These are phyloP conservation scores for Galerucella pusilla DNA, from an alignment of 2,888 invertebrate genomes.

Conservation along the genomic window DNA sequence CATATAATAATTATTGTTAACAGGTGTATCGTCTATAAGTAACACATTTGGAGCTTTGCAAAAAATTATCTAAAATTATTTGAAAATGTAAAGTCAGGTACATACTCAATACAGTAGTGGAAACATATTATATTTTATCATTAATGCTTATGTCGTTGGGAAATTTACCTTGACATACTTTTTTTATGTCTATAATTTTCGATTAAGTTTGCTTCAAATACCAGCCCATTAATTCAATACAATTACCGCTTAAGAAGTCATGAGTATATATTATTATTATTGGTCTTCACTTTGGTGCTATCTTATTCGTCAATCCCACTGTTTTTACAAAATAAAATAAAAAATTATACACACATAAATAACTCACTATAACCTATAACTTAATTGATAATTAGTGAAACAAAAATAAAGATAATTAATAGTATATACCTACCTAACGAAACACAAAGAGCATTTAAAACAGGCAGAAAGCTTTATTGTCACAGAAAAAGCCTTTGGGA, in stretches of 20 bases:
- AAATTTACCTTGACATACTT: conserved; percentile 27
- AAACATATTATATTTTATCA: neutral
- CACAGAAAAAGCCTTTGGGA: too few relatives aligned
- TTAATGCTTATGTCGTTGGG: neutral
- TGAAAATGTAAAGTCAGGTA: neutral
- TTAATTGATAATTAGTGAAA: too few relatives aligned
- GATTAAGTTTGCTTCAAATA: conserved; percentile 27
- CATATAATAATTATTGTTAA: conserved; percentile 6
- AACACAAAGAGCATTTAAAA: too few relatives aligned
- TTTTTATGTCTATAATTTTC: conserved; percentile 30
- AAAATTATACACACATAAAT: neutral
- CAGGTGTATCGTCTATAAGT: neutral
- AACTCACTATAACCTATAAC: too few relatives aligned
- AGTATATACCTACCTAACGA: too few relatives aligned
- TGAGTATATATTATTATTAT: neutral
- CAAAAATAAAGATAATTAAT: too few relatives aligned
- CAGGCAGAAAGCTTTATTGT: too few relatives aligned
- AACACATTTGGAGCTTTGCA: too few relatives aligned
- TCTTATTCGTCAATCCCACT: neutral
- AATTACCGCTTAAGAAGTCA: conserved; percentile 8
- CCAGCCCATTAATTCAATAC: conserved; percentile 16
- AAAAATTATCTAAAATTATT: neutral
- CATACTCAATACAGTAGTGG: neutral
- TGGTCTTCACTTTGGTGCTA: neutral
- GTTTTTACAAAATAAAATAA: neutral